phyloP scores from a whole-genome alignment of 2,113 vertebrate genomes.

The Mungos mungo region DNA sequence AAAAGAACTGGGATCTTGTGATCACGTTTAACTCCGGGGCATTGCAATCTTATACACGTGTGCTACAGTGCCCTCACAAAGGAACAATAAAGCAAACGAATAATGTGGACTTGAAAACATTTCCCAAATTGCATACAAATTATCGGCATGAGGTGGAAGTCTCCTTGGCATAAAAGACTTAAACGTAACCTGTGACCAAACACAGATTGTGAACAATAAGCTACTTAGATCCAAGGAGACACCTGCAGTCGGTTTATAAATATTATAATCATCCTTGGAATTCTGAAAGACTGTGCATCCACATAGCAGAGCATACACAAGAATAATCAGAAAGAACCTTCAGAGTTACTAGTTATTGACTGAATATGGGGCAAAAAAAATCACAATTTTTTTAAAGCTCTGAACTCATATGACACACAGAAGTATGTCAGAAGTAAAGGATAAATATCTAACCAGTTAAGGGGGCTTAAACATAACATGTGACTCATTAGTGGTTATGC shows the following conservation, averaged over 20 bases:
- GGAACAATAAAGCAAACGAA: background rate
- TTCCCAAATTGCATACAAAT: background rate
- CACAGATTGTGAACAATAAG: background rate
- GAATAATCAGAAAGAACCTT: background rate
- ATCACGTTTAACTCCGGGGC: background rate
- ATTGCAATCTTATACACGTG: rapidly evolving
- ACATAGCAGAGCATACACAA: background rate
- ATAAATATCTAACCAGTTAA: background rate
- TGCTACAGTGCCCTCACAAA: background rate
- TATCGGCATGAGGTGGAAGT: background rate
- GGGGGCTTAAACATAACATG: background rate
- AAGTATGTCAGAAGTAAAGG: background rate
- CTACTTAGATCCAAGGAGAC: background rate
- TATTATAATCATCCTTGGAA: background rate
- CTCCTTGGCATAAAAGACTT: background rate
- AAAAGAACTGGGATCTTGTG: background rate
- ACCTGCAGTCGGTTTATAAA: background rate
- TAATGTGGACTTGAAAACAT: background rate
- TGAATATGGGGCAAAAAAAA: background rate
- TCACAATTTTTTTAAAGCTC: background rate
- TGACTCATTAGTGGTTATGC: background rate
- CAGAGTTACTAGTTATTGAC: background rate
- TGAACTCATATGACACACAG: background rate
- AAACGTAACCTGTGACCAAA: background rate
- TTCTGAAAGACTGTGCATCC: background rate